Conservation (phyloP, 2,888 invertebrate genomes). For the Chorisops tibialis region DNA sequence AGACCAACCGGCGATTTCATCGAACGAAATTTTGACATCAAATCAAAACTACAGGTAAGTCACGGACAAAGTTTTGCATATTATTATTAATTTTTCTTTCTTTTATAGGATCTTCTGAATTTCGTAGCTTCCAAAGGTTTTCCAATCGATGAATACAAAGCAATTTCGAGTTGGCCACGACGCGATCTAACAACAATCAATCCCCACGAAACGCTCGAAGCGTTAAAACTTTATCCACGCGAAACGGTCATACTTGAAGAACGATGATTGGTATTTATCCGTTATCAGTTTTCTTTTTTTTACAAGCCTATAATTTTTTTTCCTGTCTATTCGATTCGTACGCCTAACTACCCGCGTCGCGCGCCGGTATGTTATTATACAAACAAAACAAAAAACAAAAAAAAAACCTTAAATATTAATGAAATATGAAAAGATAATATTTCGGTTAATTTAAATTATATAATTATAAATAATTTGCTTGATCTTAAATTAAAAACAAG, state of each 20-base stretch:
- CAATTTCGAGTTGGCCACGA: slow-evolving; percentile 90
- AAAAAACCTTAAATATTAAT: slow-evolving; percentile 9
- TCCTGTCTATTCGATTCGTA: neutral
- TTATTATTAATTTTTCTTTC: neutral
- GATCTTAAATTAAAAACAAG: slow-evolving; percentile 11
- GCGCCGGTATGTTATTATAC: slow-evolving; percentile 3
- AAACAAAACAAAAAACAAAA: neutral
- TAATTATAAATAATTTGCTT: slow-evolving; percentile 23
- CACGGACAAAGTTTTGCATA: neutral
- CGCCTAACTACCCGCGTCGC: neutral
- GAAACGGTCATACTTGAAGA: slow-evolving; percentile 94
- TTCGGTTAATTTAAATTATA: slow-evolving; percentile 18
- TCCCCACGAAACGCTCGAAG: slow-evolving; percentile 69
- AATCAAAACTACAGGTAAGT: slow-evolving; percentile 55
- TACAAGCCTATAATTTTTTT: too few species aligned
- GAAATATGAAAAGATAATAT: slow-evolving; percentile 7
- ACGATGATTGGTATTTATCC: slow-evolving; percentile 62
- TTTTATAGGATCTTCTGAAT: slow-evolving; percentile 67
- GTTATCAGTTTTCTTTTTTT: neutral
- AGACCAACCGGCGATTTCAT: slow-evolving; percentile 74
- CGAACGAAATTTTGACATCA: slow-evolving; percentile 66
- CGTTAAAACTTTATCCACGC: slow-evolving; percentile 85
- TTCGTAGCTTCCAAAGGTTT: slow-evolving; percentile 86
- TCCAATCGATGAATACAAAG: slow-evolving; percentile 82
- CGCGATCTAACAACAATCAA: slow-evolving; percentile 87